phyloP scores from a whole-genome alignment of 2,888 invertebrate species.

The Eristalis intricaria region DNA sequence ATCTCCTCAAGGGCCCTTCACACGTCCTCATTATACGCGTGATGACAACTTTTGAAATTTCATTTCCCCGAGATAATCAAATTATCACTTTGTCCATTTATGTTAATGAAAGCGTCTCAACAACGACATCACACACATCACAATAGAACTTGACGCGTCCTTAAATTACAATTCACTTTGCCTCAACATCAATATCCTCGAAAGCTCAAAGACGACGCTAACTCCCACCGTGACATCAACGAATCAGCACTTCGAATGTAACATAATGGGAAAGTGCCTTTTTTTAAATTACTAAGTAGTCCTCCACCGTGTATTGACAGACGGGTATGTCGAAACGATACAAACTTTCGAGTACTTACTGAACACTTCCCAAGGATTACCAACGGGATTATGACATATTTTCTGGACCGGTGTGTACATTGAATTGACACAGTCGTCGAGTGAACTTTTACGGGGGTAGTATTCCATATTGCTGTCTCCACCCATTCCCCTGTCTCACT shows the following conservation, averaged over 20 bases:
- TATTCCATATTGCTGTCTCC: neutral
- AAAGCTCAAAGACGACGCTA: neutral
- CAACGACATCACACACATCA: neutral
- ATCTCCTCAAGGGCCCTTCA: neutral
- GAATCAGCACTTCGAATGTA: neutral
- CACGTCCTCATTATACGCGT: neutral
- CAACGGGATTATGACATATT: conserved; percentile 16
- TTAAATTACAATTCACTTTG: neutral
- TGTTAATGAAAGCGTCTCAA: neutral
- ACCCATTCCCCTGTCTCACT: neutral
- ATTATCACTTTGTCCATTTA: neutral
- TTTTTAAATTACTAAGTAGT: conserved; percentile 8
- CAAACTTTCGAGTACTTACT: conserved; percentile 19
- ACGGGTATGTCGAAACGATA: neutral
- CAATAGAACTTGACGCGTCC: neutral
- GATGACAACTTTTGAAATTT: neutral
- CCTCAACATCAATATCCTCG: neutral
- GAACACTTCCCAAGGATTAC: conserved; percentile 11
- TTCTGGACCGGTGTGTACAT: neutral
- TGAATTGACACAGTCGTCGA: neutral
- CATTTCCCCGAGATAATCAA: neutral
- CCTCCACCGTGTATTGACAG: neutral
- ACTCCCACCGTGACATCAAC: neutral
- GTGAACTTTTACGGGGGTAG: neutral
- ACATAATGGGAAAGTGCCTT: neutral